Percentiles rank a stretch among this genome's conserved stretches.
Evolutionary conservation across 2,888 invertebrate species (phyloP).

Genomic region (Coremacera marginata): DNA sequence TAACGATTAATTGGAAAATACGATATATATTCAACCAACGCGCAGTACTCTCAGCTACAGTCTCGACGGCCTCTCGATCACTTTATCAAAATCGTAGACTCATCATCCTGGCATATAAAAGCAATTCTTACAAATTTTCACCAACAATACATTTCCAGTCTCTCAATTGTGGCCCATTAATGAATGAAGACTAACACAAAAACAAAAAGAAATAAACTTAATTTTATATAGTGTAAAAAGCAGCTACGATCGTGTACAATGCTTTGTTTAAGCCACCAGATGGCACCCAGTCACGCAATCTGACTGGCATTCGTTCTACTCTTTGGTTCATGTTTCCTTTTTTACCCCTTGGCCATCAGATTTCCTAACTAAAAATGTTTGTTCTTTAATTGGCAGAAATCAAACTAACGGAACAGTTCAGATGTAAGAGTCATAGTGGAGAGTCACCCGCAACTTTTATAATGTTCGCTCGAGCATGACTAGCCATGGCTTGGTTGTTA

Average conservation of each 20-base stretch:
- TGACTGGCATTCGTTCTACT: constrained; percentile 12
- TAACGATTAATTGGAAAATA: constrained; percentile 47
- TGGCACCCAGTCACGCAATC: constrained; percentile 48
- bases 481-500: too few relatives aligned
- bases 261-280: constrained; percentile 43
- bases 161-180: constrained; percentile 40
- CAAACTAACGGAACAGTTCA: constrained; percentile 27
- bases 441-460: background rate
- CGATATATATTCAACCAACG: constrained; percentile 16
- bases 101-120: constrained; percentile 25
- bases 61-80: constrained; percentile 30
- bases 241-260: background rate
- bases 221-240: constrained; percentile 15
- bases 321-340: background rate
- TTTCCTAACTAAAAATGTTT: constrained; percentile 10
- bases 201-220: background rate
- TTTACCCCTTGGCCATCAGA: constrained; percentile 18
- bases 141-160: background rate
- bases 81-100: constrained; percentile 20
- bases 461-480: background rate
- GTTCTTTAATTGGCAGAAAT: constrained; percentile 33
- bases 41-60: constrained; percentile 31
- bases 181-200: constrained; percentile 23
- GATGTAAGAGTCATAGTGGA: background rate
- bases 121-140: constrained; percentile 1